These are phyloP conservation scores for Adoxophyes honmai DNA, from an alignment of 1,140 invertebrate genomes.

Conservation along the genomic window DNA sequence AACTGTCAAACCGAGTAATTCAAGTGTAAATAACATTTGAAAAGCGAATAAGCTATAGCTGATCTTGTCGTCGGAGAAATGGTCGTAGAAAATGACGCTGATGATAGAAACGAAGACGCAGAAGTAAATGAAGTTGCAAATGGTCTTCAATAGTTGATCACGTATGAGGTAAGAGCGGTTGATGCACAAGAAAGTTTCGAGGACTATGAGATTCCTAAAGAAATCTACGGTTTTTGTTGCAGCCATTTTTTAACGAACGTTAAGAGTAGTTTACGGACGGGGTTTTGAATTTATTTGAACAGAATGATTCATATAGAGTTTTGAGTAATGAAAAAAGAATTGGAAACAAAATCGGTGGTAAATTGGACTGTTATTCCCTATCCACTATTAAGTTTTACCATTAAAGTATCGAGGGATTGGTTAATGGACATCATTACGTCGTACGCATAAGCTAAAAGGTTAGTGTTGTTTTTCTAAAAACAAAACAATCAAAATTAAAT, in stretches of 20 bases:
- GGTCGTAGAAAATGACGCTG: constrained; percentile 5
- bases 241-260: background rate
- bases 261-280: too few relatives aligned
- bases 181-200: constrained; percentile 37
- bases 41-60: constrained; percentile 19
- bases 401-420: background rate
- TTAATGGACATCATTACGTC: constrained; percentile 12
- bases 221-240: background rate
- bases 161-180: constrained; percentile 34
- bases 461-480: too few relatives aligned
- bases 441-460: too few relatives aligned
- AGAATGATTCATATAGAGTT: too few relatives aligned
- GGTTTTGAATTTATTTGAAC: too few relatives aligned
- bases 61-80: background rate
- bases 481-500: too few relatives aligned
- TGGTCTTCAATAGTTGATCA: constrained; percentile 17
- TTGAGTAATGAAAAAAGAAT: background rate
- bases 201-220: constrained; percentile 19
- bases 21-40: constrained; percentile 22
- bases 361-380: background rate
- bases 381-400: background rate
- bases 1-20: constrained; percentile 22
- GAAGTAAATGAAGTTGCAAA: constrained; percentile 29
- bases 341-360: background rate
- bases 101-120: background rate